Evolutionary conservation across 2,113 vertebrate genomes (phyloP).

Genomic region (Leuciscus idus): DNA sequence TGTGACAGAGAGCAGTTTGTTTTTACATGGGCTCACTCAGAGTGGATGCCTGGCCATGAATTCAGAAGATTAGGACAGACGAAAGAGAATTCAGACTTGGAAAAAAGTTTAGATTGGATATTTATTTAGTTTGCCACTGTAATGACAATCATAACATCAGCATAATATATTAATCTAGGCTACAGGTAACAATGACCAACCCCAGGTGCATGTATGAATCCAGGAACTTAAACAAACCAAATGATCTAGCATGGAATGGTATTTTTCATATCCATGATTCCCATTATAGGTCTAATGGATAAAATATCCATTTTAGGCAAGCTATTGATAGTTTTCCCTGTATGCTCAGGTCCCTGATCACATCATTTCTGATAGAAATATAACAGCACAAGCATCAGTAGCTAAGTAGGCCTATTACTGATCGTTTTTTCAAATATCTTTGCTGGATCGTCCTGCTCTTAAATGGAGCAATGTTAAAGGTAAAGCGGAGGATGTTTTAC

Average conservation of each 20-base stretch:
- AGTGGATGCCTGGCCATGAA: background rate
- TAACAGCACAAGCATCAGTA: too few relatives aligned
- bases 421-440: too few relatives aligned
- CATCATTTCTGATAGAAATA: too few relatives aligned
- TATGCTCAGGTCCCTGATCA: too few relatives aligned
- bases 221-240: background rate
- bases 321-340: too few relatives aligned
- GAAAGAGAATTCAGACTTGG: background rate
- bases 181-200: background rate
- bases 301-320: background rate
- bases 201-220: background rate
- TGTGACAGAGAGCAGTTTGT: slow-evolving; percentile 37
- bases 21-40: slow-evolving; percentile 16
- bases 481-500: too few relatives aligned
- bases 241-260: background rate
- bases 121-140: background rate
- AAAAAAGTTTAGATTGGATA: background rate
- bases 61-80: background rate
- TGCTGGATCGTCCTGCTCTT: too few relatives aligned
- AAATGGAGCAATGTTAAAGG: too few relatives aligned
- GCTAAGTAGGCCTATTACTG: too few relatives aligned
- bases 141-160: background rate
- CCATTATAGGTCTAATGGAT: background rate
- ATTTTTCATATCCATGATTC: background rate
- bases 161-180: background rate